Base-by-base conservation (phyloP, 2,888 invertebrate genomes). In the Dyspetes luteomarginatus region DNA sequence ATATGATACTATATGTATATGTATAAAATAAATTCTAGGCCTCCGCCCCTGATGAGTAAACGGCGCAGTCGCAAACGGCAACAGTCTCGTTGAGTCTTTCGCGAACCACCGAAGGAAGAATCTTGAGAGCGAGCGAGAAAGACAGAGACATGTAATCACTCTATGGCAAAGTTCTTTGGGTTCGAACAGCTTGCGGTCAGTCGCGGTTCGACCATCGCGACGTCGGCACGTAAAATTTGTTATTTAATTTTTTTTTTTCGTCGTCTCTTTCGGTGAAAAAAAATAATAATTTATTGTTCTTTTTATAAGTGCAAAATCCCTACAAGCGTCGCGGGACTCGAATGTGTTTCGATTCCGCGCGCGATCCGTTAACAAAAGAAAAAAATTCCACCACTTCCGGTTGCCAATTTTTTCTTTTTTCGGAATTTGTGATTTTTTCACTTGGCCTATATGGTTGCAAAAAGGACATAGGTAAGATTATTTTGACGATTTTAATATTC, bases 151-250 rank as follows among this genome's bases (percentile, higher is more conserved):
- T 45, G 56, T 28, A 43, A 45, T 65, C 36, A 45, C 67, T 58
- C 45, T 67, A 56, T 48, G 28, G 56, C 74, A 58, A 74, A 74
- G 65, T 74, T 56, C 68, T 68, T 60, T 43, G 52, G 52, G 50
- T 67, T 45, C 62, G 68, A 41, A 69, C 41, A 26, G 50, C 68
- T 73, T 65, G 62, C 78, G 79, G 83, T 77, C 84, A 88, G 88
- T 88, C 81, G 86, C 80, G 85, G 83, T 83, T 77, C 82, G 83
- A 80, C 84, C 83, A 84, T 56, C 84, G 86, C 79, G 85, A 74
- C 69, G 79, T 82, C 48, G 71, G 81, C 81, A 79, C 69, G 62
- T 1, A 43, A 58, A 50, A 17, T n/a, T 55, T 36, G 7, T 0
- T 22, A 9, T 24, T 69, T 55, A 28, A 64, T 74, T 28, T 56